Evolutionary conservation across 2,113 vertebrate species (phyloP), one percentile per base, ranked within the genome.

Genomic region (Odontophorus gujanensis): DNA sequence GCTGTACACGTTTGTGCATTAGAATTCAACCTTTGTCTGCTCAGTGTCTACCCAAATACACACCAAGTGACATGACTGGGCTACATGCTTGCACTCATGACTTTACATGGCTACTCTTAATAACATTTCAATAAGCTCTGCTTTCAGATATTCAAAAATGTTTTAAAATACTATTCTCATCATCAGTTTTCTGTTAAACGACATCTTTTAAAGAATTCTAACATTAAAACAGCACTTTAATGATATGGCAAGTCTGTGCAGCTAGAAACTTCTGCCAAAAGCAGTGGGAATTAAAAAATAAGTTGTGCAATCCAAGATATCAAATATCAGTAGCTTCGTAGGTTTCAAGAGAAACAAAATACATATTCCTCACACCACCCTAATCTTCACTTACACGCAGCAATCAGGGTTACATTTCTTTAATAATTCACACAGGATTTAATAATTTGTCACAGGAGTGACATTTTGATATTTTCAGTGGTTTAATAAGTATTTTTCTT

Each of bases 261-360:
- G 62, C 36, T 76, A 90, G 45, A 76, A 79, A 66, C 28, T 85
- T 89, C 69, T 74, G 63, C 67, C 72, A 71, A 93, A 95, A 87
- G 67, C 50, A 58, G 43, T 67, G 22, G 7, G 53, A 83, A 86
- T 47, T 21, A 59, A 76, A 63, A 34, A 72, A 68, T 2, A 50
- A 69, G 45, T 65, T 84, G 57, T 45, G 50, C 32, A 79, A 66
- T 40, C 26, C 32, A 69, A 69, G 36, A 76, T 73, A 6, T 78
- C 69, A 76, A 74, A 20, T 55, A 85, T 48, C 59, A 42, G 32
- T 16, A 94, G 32, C 20, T 94, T 78, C 65, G 3, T 26, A 36
- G 9, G 13, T 66, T 72, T 62, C 30, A 88, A 90, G 58, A 48
- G 20, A 94, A 96, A 75, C 5, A 0, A 82, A 82, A 78, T 20